phyloP scores from a whole-genome alignment of 2,888 invertebrate genomes.

The Melanotus villosus region DNA sequence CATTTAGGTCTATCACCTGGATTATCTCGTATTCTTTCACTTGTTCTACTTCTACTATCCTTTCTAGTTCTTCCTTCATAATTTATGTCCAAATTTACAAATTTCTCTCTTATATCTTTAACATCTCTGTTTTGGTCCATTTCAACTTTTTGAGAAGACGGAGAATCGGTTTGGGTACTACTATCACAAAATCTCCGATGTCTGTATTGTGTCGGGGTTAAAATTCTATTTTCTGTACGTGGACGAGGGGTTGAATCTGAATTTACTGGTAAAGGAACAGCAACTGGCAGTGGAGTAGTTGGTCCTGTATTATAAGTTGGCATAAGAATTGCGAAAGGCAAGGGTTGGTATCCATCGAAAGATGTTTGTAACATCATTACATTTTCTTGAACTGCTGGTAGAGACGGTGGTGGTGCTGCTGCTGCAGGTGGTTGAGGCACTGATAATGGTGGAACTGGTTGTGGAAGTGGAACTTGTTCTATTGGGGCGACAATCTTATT shows the following conservation, averaged over 20 bases:
- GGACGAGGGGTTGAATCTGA: constrained; percentile 55
- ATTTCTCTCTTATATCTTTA: constrained; percentile 61
- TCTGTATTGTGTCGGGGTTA: constrained; percentile 74
- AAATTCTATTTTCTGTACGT: constrained; percentile 69
- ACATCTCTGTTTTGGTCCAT: constrained; percentile 61
- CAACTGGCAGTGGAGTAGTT: constrained; percentile 59
- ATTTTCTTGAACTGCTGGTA: constrained; percentile 55
- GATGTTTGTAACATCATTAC: constrained; percentile 67
- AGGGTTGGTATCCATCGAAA: constrained; percentile 65
- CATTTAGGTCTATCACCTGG: constrained; percentile 80
- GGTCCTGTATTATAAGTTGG: constrained; percentile 66
- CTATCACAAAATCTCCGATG: constrained; percentile 73
- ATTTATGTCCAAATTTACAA: constrained; percentile 70
- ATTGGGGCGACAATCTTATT: constrained; percentile 7
- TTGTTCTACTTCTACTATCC: constrained; percentile 71
- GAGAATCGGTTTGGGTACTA: constrained; percentile 78
- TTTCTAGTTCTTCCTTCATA: constrained; percentile 71
- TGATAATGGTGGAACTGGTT: constrained; percentile 17
- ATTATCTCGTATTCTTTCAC: constrained; percentile 72
- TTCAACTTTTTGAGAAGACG: constrained; percentile 53
- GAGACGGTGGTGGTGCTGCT: constrained; percentile 14
- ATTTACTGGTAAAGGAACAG: constrained; percentile 58
- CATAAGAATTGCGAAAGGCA: constrained; percentile 75
- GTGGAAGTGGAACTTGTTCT: constrained; percentile 1
- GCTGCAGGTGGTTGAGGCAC: constrained; percentile 33